Base-by-base conservation (phyloP, 2,888 invertebrate genomes). In the Agonopterix subpropinquella region DNA sequence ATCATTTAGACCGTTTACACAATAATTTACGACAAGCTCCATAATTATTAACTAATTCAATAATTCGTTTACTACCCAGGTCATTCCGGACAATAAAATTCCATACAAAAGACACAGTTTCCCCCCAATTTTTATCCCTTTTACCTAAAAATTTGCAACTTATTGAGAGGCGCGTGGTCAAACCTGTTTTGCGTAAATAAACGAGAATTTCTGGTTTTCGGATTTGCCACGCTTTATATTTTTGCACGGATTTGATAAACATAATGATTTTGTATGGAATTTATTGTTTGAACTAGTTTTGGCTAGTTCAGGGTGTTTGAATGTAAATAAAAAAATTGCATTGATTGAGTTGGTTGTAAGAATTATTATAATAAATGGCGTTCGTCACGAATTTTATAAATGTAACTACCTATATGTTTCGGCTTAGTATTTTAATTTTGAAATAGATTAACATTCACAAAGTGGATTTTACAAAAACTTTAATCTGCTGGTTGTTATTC, bases 21-120 rank as follows among this genome's bases (percentile, higher is more conserved):
- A n/a, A 61, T 67, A 71, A 73, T 73, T 73, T 73, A 74, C 61
- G 61, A 63, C 72, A 54, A 61, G 64, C 61, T 62, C 61, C 57
- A 56, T 74, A 82, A 84, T 84, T 83, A 83, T 77, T 75, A 73
- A 64, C 70, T 77, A 76, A 85, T 85, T 82, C 77, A 80, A 77
- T 78, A 77, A 79, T 82, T 76, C 78, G 76, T 67, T 73, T 79
- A 81, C 80, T 76, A 57, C 59, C 63, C 64, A 72, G 82, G 83
- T 83, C 84, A 83, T 76, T 81, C 73, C 80, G 65, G 65, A 79
- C 83, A 82, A 84, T 82, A 62, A 71, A 58, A 50, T 60, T 53
- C 49, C 58, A 61, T 62, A 70, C 67, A 69, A 67, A 58, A 61
- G 61, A 50, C 57, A 47, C 62, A 42, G 42, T 42, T 42, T 42